A percentile compares a stretch with the other conserved stretches of the same genome.
Conservation (phyloP, 1,140 invertebrate genomes). For the Megalopta genalis region DNA sequence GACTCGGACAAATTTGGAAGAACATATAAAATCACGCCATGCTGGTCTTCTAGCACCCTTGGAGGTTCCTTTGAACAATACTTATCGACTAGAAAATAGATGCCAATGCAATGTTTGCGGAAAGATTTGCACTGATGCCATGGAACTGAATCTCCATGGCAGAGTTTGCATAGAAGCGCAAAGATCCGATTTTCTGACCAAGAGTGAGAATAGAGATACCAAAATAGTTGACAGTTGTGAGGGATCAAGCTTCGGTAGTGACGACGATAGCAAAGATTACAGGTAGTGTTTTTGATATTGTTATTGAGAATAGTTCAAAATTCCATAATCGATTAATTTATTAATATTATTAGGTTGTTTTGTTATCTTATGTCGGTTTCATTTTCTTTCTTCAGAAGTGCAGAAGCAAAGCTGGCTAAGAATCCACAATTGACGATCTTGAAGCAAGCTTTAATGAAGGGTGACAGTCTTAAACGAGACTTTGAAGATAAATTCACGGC, state of each 20-base stretch:
- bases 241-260: constrained; percentile 71
- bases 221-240: constrained; percentile 71
- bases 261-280: constrained; percentile 75
- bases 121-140: constrained; percentile 73
- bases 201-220: constrained; percentile 53
- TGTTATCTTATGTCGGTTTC: not conserved
- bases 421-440: constrained; percentile 78
- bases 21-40: constrained; percentile 79
- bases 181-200: constrained; percentile 38
- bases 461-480: constrained; percentile 72
- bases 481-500: constrained; percentile 65
- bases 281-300: not conserved
- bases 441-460: constrained; percentile 76
- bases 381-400: constrained; percentile 53
- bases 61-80: constrained; percentile 56
- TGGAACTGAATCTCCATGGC: constrained; percentile 75
- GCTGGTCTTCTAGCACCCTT: constrained; percentile 70
- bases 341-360: not conserved
- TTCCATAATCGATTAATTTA: not conserved
- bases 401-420: constrained; percentile 77
- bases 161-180: constrained; percentile 70
- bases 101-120: constrained; percentile 76
- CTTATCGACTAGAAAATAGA: constrained; percentile 70
- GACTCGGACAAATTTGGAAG: constrained; percentile 78
- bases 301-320: not conserved